Conservation (phyloP, 2,888 invertebrate genomes). For the Chironomus tentans region DNA sequence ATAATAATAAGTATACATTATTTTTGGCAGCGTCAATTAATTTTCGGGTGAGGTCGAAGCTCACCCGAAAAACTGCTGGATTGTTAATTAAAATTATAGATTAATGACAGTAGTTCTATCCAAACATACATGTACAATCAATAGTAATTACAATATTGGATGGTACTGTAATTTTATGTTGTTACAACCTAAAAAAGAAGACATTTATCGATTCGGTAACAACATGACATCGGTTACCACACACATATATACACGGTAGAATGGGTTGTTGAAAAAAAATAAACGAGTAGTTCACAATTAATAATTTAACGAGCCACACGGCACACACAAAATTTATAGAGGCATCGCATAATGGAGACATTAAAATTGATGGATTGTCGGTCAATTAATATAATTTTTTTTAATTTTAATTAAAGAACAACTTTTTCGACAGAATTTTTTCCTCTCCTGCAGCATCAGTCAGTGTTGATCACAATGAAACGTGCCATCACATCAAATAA, state of each 20-base stretch:
- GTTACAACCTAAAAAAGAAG: background rate
- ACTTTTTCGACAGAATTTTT: background rate
- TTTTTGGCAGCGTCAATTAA: background rate
- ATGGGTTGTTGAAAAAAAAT: background rate
- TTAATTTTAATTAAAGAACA: background rate
- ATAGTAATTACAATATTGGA: background rate
- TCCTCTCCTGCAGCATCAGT: too few relatives aligned
- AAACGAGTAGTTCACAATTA: background rate
- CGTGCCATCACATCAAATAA: too few relatives aligned
- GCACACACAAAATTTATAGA: background rate
- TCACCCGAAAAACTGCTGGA: background rate
- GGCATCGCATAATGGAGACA: background rate
- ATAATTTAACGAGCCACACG: background rate
- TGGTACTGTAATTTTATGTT: too few relatives aligned
- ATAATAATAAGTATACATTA: background rate
- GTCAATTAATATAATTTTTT: background rate
- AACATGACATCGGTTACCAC: background rate
- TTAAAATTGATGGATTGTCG: background rate
- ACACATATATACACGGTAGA: background rate
- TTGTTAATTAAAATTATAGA: constrained; percentile 1
- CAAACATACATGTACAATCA: background rate
- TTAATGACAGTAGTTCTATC: background rate
- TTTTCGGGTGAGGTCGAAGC: background rate
- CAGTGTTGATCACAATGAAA: too few relatives aligned
- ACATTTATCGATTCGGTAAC: background rate